A percentile compares a stretch with the other conserved stretches of the same genome.
These are phyloP conservation scores for Serilophus lunatus DNA, from an alignment of 2,113 vertebrate genomes.

Conservation along the genomic window DNA sequence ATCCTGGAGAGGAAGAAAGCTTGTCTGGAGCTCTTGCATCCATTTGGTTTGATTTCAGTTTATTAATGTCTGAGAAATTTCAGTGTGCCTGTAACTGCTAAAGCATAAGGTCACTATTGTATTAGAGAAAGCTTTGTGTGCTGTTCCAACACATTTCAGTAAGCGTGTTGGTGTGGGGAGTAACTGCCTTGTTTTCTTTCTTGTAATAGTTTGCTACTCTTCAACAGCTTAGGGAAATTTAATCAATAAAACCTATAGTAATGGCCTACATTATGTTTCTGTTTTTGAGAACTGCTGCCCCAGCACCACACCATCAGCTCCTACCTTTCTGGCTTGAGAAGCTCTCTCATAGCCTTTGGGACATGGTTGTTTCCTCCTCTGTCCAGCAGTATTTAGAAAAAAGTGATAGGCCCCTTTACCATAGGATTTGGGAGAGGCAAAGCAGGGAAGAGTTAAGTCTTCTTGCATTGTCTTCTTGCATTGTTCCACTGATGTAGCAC, in stretches of 20 bases:
- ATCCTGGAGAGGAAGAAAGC: not conserved
- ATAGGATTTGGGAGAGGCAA: not conserved
- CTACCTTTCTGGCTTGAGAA: not conserved
- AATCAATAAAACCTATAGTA: not conserved
- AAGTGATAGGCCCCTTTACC: not conserved
- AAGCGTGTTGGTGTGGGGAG: not conserved
- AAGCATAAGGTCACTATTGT: not conserved
- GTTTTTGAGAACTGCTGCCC: not conserved
- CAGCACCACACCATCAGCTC: rapidly evolving
- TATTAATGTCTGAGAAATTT: not conserved
- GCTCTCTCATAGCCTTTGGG: not conserved
- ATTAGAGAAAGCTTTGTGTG: not conserved
- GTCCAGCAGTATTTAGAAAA: not conserved
- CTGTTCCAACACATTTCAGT: not conserved
- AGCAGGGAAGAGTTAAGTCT: not conserved
- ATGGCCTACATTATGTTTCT: not conserved
- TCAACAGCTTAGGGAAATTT: not conserved
- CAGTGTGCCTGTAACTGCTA: not conserved
- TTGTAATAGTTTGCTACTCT: not conserved
- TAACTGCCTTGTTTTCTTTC: not conserved
- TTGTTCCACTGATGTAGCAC: too few species aligned
- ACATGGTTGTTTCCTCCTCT: rapidly evolving
- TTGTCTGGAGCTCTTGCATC: not conserved
- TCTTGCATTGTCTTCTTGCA: not conserved
- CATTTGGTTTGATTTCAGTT: not conserved